phyloP scores from a whole-genome alignment of 2,113 vertebrate species.

The Mandrillus leucophaeus region DNA sequence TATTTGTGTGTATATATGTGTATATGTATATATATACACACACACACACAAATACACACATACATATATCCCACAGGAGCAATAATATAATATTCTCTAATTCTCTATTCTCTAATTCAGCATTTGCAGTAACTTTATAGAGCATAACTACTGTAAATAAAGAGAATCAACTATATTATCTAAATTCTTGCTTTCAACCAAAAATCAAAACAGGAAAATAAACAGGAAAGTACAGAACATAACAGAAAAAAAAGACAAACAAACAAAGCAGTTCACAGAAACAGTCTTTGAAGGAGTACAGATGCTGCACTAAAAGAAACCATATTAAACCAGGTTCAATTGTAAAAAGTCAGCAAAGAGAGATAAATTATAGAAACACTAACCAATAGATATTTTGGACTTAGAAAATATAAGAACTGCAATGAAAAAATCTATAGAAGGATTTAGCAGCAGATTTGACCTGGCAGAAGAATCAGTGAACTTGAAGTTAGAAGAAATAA shows the following conservation, averaged over 20 bases:
- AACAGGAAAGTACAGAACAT: neutral
- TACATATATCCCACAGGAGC: neutral
- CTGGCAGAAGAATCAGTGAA: neutral
- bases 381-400: neutral
- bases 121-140: neutral
- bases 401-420: neutral
- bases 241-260: neutral
- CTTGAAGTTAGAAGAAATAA: neutral
- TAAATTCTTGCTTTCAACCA: neutral
- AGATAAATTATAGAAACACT: neutral
- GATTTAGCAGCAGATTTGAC: neutral
- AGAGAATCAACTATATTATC: neutral
- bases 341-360: neutral
- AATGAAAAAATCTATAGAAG: neutral
- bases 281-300: neutral
- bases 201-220: neutral
- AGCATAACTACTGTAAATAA: neutral
- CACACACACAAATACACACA: neutral
- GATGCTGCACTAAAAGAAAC: neutral
- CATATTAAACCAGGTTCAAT: too few species aligned
- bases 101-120: neutral
- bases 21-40: accelerated
- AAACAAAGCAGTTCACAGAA: neutral
- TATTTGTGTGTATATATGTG: too few species aligned
- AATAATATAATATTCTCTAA: neutral